Percentiles rank a stretch among this genome's conserved stretches.
These are phyloP conservation scores for Bos indicus DNA, from an alignment of 2,113 vertebrate species.

Conservation along the genomic window DNA sequence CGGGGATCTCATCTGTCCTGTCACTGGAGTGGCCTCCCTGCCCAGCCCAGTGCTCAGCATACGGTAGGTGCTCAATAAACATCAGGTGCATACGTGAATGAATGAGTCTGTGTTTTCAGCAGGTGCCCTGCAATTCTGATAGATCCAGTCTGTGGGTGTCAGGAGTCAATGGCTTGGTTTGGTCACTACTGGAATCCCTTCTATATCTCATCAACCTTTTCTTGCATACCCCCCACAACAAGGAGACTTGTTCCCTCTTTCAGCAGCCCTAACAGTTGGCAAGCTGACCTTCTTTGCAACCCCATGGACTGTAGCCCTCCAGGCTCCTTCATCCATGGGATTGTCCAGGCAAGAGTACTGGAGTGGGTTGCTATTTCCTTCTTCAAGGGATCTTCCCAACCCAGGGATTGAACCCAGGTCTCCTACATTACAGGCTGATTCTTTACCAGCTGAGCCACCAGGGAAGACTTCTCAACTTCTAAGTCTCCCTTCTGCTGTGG, in stretches of 20 bases:
- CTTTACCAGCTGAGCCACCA: neutral
- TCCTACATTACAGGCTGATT: neutral
- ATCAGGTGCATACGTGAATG: accelerated
- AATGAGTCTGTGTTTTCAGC: neutral
- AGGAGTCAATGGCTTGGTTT: neutral
- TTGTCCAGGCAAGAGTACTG: neutral
- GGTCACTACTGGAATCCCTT: neutral
- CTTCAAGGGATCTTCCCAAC: neutral
- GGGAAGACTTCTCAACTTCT: neutral
- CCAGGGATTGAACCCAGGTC: neutral
- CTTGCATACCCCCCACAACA: neutral
- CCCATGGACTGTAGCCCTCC: neutral
- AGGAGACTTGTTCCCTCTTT: neutral
- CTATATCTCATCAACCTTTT: neutral
- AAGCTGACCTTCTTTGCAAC: neutral
- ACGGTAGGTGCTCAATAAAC: neutral
- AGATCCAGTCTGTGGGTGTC: too few species aligned
- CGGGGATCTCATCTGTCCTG: neutral
- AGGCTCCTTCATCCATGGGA: neutral
- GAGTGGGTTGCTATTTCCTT: neutral
- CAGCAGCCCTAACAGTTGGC: neutral
- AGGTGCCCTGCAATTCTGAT: neutral
- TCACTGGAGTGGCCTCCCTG: accelerated
- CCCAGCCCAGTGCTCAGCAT: neutral
- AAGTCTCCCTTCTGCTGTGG: neutral